A percentile compares a stretch with the other conserved stretches of the same genome.
These are phyloP conservation scores for Drosophila quadrilineata DNA, from an alignment of 1,140 invertebrate species.

Conservation along the genomic window DNA sequence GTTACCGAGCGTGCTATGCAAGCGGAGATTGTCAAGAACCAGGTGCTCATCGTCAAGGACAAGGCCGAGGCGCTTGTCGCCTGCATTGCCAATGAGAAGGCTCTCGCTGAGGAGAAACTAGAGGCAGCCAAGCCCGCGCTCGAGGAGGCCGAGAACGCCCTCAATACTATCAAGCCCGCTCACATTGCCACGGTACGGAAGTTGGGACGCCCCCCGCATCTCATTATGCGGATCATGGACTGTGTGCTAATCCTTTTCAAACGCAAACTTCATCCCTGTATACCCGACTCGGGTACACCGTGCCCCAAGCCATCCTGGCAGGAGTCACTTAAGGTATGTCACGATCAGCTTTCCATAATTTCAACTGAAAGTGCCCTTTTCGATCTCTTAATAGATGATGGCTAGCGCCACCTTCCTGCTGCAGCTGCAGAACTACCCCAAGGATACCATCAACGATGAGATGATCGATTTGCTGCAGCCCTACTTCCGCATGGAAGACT, in stretches of 20 bases:
- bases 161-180: constrained; percentile 98
- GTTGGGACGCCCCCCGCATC: constrained; percentile 95
- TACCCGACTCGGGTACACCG: constrained; percentile 89
- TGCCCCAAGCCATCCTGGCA: constrained; percentile 97
- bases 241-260: constrained; percentile 97
- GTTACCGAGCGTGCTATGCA: constrained; percentile 95
- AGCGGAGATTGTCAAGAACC: constrained; percentile 96
- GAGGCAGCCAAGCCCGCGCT: constrained; percentile 93
- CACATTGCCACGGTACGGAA: constrained; percentile 98
- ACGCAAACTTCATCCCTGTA: constrained; percentile 90
- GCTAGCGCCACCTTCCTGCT: constrained; percentile 96
- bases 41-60: constrained; percentile 97
- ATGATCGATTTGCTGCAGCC: constrained; percentile 96
- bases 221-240: constrained; percentile 99
- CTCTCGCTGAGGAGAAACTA: constrained; percentile 92
- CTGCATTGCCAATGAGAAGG: constrained; percentile 95
- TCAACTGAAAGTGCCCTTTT: neutral
- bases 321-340: constrained; percentile 93
- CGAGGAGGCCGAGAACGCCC: constrained; percentile 96
- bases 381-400: constrained; percentile 89
- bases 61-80: constrained; percentile 95
- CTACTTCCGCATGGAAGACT: constrained; percentile 97
- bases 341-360: neutral
- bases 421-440: constrained; percentile 96
- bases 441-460: constrained; percentile 98